Percentiles rank a stretch among this genome's conserved stretches.
Evolutionary conservation across 2,888 invertebrate species (phyloP).

Genomic region (Heteromurus nitidus): DNA sequence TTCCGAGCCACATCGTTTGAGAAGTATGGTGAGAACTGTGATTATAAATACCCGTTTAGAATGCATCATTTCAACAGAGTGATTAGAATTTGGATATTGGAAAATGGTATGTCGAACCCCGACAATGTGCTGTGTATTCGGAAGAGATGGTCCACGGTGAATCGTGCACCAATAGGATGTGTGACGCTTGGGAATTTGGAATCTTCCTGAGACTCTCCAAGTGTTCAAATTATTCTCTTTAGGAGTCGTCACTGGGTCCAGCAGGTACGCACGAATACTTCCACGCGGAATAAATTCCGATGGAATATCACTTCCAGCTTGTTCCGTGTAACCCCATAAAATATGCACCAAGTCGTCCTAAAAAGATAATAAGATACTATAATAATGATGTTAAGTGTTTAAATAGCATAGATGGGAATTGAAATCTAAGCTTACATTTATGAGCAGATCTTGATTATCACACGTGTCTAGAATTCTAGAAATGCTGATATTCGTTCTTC

Average conservation of each 20-base stretch:
- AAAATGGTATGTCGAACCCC: conserved; percentile 14
- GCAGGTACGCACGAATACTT: not conserved
- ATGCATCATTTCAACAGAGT: not conserved
- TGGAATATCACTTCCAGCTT: not conserved
- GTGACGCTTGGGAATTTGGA: not conserved
- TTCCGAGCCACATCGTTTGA: not conserved
- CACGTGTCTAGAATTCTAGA: not conserved
- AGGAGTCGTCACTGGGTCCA: not conserved
- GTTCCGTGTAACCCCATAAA: not conserved
- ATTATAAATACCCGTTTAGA: not conserved
- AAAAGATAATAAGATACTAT: no score
- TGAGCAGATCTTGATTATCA: conserved; percentile 3
- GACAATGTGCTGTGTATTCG: not conserved
- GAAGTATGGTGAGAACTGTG: conserved; percentile 13
- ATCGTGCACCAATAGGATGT: conserved; percentile 17
- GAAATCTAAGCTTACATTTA: not conserved
- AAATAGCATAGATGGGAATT: not conserved
- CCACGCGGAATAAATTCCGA: not conserved
- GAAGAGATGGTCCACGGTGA: not conserved
- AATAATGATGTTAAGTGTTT: not conserved
- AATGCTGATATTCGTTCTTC: not conserved
- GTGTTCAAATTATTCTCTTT: not conserved
- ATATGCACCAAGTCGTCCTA: conserved; percentile 15
- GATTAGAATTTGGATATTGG: not conserved
- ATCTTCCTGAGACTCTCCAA: conserved; percentile 5